These are phyloP conservation scores for Cetonia aurata DNA, from an alignment of 2,888 invertebrate species.

Conservation along the genomic window DNA sequence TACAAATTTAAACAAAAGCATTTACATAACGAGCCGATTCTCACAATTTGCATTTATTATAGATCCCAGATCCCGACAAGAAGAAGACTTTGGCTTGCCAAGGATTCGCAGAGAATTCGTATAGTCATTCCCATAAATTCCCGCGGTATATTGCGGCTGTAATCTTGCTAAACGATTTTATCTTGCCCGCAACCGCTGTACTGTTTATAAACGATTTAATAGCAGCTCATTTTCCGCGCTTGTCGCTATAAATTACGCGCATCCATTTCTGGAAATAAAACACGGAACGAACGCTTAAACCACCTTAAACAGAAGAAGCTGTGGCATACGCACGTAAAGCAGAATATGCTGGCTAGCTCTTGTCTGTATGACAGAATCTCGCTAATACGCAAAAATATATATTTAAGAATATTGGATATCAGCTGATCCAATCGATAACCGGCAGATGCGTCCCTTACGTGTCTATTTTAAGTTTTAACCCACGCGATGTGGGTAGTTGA, in stretches of 20 bases:
- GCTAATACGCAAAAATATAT: too few relatives aligned
- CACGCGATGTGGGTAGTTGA: too few relatives aligned
- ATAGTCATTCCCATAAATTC: conserved; percentile 22
- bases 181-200: conserved; percentile 8
- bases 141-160: conserved; percentile 6
- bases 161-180: conserved; percentile 28
- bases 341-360: background rate
- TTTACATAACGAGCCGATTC: too few relatives aligned
- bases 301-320: conserved; percentile 7
- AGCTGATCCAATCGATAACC: too few relatives aligned
- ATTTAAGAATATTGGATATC: too few relatives aligned
- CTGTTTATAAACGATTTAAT: conserved; percentile 25
- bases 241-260: conserved; percentile 18
- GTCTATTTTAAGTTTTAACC: too few relatives aligned
- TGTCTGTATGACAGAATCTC: too few relatives aligned
- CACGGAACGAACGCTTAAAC: background rate
- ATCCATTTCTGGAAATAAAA: conserved; percentile 30
- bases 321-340: background rate
- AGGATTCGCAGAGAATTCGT: background rate
- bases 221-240: conserved; percentile 8
- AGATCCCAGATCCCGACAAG: too few relatives aligned
- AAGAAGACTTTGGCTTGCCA: too few relatives aligned
- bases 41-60: too few relatives aligned
- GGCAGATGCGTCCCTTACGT: too few relatives aligned
- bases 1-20: too few relatives aligned